Evolutionary conservation across 2,113 vertebrate species (phyloP).

Genomic region (Rhynchopsitta pachyrhyncha): DNA sequence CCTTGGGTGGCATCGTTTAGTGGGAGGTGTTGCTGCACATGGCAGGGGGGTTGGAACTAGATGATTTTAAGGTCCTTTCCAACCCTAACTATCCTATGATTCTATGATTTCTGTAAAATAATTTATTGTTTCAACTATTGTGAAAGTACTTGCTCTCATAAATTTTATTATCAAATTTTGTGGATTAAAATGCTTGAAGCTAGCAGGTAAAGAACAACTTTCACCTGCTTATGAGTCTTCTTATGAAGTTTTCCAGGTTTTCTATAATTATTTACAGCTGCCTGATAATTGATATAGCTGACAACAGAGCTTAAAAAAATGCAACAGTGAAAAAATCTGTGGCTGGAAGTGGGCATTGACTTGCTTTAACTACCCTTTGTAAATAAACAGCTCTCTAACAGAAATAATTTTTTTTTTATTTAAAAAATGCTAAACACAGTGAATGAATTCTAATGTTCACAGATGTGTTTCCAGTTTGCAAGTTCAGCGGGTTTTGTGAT

Average conservation of each 20-base stretch:
- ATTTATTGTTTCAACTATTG: not conserved
- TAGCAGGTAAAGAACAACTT: not conserved
- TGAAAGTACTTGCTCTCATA: not conserved
- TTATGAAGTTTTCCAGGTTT: not conserved
- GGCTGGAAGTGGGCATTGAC: not conserved
- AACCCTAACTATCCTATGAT: too few species aligned
- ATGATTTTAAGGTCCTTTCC: too few species aligned
- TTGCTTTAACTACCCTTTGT: not conserved
- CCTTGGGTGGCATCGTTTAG: too few species aligned
- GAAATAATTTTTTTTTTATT: not conserved
- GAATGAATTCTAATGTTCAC: not conserved
- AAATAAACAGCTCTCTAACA: not conserved
- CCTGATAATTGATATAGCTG: not conserved
- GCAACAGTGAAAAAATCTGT: not conserved
- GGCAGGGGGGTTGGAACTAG: too few species aligned
- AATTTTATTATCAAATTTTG: not conserved
- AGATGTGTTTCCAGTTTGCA: not conserved
- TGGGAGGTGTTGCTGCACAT: too few species aligned
- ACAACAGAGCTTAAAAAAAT: not conserved
- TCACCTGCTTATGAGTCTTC: not conserved
- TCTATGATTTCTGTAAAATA: not conserved
- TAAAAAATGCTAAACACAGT: not conserved
- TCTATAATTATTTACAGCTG: not conserved
- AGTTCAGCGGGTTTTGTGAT: not conserved
- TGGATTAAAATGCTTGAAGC: not conserved